Evolutionary conservation across 2,888 invertebrate species (phyloP), one percentile per base, ranked within the genome.

Genomic region (Polydrusus pterygomalis): DNA sequence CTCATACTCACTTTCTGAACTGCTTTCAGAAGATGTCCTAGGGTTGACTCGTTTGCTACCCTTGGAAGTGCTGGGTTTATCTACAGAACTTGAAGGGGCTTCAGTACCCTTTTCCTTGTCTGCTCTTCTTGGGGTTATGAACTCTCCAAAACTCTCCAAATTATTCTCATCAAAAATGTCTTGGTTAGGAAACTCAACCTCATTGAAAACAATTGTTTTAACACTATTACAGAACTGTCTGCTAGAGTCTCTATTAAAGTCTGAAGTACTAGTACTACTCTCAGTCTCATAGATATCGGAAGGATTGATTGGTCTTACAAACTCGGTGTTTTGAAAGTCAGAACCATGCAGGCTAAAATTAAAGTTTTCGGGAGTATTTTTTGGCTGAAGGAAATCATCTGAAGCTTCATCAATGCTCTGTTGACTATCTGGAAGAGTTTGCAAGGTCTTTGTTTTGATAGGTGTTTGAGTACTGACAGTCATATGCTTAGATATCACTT

Each of bases 1-100:
- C 20, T 80, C 80, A 76, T 80, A 83, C 75, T 86, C 86, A 79
- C 85, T 85, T 70, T 86, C 85, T 11, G 85, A 85, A 69, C 85
- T 85, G 30, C 82, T 83, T 77, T 82, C 83, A 3, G 82, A 82
- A 25, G 80, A 80, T 17, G 79, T 51, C 38, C 77, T 63, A 67
- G 51, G n/a, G 13, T 75, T 71, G 25, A 43, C 7, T 40, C 11
- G 45, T 17, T 54, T 63, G 18, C 20, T 25, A 15, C n/a, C 10
- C 18, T 64, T 47, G 25, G n/a, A 15, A 17, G 15, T 38, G n/a
- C 30, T 18, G 15, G 25, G 15, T 30, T 30, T 56, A 30, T 56
- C 56, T 1, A 34, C 15, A 56, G 15, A 11, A 15, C 34, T 34
- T 15, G n/a, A n/a, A n/a, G 7, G 3, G 13, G 8, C 13, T 15